These are phyloP conservation scores for Ochropacha duplaris DNA, from an alignment of 2,888 invertebrate species.

Conservation along the genomic window DNA sequence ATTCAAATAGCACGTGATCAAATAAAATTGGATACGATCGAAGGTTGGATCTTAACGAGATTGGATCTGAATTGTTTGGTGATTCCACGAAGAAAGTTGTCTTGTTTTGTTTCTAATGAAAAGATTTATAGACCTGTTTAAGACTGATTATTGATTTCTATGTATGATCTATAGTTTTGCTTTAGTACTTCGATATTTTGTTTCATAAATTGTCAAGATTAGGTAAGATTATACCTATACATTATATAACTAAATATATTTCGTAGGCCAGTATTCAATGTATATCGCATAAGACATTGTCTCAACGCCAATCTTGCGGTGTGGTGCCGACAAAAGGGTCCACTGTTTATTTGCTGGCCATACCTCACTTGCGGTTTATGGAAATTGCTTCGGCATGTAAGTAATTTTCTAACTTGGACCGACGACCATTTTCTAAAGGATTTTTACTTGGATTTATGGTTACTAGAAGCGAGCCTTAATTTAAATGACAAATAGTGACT, in stretches of 20 bases:
- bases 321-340: conserved; percentile 69
- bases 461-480: conserved; percentile 28
- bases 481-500: too few species aligned
- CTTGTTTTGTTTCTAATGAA: not conserved
- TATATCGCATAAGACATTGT: conserved; percentile 63
- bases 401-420: conserved; percentile 77
- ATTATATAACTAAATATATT: not conserved
- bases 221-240: not conserved
- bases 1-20: conserved; percentile 52
- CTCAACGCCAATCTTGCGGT: conserved; percentile 64
- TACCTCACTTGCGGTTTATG: conserved; percentile 70
- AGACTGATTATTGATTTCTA: not conserved
- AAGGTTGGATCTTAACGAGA: conserved; percentile 7
- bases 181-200: too few species aligned
- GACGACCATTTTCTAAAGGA: conserved; percentile 62
- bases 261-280: conserved; percentile 39
- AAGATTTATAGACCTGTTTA: not conserved
- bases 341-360: conserved; percentile 71
- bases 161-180: too few species aligned
- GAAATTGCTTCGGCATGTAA: conserved; percentile 75
- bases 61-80: conserved; percentile 1
- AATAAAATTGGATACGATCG: conserved; percentile 24
- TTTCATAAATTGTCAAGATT: not conserved
- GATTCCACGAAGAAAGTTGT: not conserved
- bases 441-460: conserved; percentile 25